phyloP scores from a whole-genome alignment of 2,888 invertebrate genomes.

The Ptychoptera albimana region DNA sequence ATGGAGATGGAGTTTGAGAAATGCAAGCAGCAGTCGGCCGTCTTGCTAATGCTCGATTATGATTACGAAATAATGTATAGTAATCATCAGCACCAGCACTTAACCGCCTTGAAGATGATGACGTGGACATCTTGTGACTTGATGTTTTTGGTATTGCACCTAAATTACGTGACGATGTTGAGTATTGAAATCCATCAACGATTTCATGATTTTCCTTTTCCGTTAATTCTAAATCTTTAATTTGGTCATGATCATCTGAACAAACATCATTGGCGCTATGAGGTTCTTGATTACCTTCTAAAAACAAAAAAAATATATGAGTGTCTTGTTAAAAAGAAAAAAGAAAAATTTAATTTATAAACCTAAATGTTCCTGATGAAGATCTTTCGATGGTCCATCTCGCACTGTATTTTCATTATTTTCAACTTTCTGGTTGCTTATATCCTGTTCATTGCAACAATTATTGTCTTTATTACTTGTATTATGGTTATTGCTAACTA shows the following conservation, averaged over 20 bases:
- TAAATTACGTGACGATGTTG: conserved; percentile 10
- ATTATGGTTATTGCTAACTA: too few relatives aligned
- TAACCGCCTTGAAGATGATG: conserved; percentile 40
- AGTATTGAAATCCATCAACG: not conserved
- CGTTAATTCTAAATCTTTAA: not conserved
- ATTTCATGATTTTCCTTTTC: not conserved
- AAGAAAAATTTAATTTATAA: too few relatives aligned
- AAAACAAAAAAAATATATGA: too few relatives aligned
- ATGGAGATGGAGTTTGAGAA: conserved; percentile 3
- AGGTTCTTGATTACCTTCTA: too few relatives aligned
- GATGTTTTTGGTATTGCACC: conserved; percentile 18
- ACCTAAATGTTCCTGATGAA: too few relatives aligned
- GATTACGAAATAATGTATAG: not conserved
- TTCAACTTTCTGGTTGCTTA: too few relatives aligned
- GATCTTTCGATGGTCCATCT: too few relatives aligned
- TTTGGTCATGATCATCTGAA: not conserved
- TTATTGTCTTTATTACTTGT: too few relatives aligned
- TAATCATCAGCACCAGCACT: conserved; percentile 17
- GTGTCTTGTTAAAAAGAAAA: too few relatives aligned
- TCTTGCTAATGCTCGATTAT: conserved; percentile 1
- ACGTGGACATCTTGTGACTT: conserved; percentile 31
- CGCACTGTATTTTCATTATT: too few relatives aligned
- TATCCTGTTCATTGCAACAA: too few relatives aligned
- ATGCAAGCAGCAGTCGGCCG: conserved; percentile 3
- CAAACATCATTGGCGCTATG: too few relatives aligned